Conservation (phyloP, 2,888 invertebrate species). For the Yponomeuta plumbellus region DNA sequence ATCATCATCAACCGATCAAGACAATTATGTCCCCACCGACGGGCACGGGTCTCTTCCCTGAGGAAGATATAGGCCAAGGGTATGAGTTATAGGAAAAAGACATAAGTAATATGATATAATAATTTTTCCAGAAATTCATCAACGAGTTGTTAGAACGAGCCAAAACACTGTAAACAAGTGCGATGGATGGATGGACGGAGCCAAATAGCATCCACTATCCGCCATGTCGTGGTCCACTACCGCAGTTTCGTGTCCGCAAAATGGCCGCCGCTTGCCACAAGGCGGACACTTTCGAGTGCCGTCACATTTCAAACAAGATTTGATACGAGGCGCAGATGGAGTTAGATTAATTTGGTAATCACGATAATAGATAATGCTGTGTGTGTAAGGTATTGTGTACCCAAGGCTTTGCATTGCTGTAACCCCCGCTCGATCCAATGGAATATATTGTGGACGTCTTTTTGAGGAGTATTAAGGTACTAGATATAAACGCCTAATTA, state of each 20-base stretch:
- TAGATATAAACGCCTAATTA: background rate
- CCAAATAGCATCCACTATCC: conserved; percentile 33
- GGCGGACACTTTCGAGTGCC: background rate
- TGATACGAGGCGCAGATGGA: conserved; percentile 13
- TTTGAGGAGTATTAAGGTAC: background rate
- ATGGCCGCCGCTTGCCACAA: conserved; percentile 19
- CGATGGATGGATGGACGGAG: conserved; percentile 31
- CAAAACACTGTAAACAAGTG: conserved; percentile 83
- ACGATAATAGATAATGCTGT: conserved; percentile 15
- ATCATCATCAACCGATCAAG: too few relatives aligned
- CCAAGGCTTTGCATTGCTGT: conserved; percentile 16
- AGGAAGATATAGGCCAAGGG: too few relatives aligned
- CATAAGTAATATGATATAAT: too few relatives aligned
- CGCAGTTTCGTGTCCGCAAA: conserved; percentile 11
- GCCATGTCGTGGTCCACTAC: conserved; percentile 13
- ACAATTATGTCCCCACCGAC: too few relatives aligned
- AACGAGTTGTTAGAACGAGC: conserved; percentile 92
- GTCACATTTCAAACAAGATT: conserved; percentile 5
- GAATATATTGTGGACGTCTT: conserved; percentile 4
- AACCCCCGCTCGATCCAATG: conserved; percentile 8
- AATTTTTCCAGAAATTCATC: conserved; percentile 87
- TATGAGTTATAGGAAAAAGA: too few relatives aligned
- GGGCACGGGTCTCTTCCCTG: too few relatives aligned
- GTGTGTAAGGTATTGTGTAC: conserved; percentile 13
- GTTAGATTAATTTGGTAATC: conserved; percentile 16